Evolutionary conservation across 2,797 vertebrate species (phyloP), one percentile per base, ranked within the genome.

Genomic region (Argentina silus): DNA sequence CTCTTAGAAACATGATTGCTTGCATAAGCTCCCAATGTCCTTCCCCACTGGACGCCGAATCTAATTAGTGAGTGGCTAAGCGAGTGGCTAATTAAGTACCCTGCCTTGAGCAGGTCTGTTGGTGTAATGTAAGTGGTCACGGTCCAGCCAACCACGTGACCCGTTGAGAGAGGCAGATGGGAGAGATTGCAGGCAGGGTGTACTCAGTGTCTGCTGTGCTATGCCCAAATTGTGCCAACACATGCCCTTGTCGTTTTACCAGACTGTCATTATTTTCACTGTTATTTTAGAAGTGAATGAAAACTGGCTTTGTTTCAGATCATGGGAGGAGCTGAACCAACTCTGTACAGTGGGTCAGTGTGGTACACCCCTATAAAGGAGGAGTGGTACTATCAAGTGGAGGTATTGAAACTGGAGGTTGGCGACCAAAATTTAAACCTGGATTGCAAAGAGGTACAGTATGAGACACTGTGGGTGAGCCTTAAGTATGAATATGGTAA

Each of bases 301-400:
- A 55, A 12, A 53, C 14, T 17, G 53, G 6, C 60, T 63, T 15
- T 15, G 53, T 83, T 79, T 83, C 77, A 99, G 98, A 89, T 99
- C 77, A 90, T 99, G 89, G 98, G 97, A 76, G 98, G 98, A 5
- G 85, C 91, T 50, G 97, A 99, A 80, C 94, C 96, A 1, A 93
- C 91, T 8, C 85, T 99, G 71, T 96, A 96, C 83, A 90, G 0
- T 0, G 98, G 97, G 55, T 86, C 95, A 2, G 90, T 99, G 80
- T 99, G 98, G 98, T 99, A 98, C 82, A 99, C 97, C 3, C 95
- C 96, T 0, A 91, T 99, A 70, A 89, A 94, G 51, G 95, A 96
- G 81, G 96, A 98, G 81, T 99, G 97, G 97, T 99, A 99, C 83
- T 99, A 99, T 83, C 97, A 99, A 78, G 95, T 99, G 64, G 97